Evolutionary conservation across 2,888 invertebrate species (phyloP).

Genomic region (Scaptomyza parva): DNA sequence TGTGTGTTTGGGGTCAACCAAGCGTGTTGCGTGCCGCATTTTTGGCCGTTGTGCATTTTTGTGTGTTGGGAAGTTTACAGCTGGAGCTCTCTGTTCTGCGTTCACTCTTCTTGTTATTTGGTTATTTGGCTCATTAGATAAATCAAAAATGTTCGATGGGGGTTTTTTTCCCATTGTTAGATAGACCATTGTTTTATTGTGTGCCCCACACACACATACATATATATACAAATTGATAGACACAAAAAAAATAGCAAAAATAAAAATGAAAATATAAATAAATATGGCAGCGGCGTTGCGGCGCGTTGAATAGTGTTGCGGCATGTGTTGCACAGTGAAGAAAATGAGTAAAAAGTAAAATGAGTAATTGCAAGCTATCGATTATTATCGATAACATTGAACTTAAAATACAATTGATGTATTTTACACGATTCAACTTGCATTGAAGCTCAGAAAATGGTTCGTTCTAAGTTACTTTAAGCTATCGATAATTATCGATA

Average conservation of each 20-base stretch:
- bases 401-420: background rate
- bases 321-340: background rate
- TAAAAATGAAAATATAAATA: background rate
- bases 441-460: no score
- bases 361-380: background rate
- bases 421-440: background rate
- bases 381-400: background rate
- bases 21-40: background rate
- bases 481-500: background rate
- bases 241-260: conserved; percentile 33
- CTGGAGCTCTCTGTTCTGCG: conserved; percentile 3
- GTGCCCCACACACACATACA: conserved; percentile 16
- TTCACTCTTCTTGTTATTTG: conserved; percentile 20
- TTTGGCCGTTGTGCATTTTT: background rate
- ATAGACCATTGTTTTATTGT: conserved; percentile 55
- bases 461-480: no score
- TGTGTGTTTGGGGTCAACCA: background rate
- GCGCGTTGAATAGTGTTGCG: conserved; percentile 7
- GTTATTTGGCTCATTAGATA: conserved; percentile 55
- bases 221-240: conserved; percentile 58
- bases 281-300: background rate
- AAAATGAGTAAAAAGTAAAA: background rate
- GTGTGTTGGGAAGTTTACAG: no score
- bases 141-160: conserved; percentile 23
- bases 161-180: conserved; percentile 25